These are phyloP conservation scores for Eilema griseolum DNA, from an alignment of 2,888 invertebrate genomes.

Conservation along the genomic window DNA sequence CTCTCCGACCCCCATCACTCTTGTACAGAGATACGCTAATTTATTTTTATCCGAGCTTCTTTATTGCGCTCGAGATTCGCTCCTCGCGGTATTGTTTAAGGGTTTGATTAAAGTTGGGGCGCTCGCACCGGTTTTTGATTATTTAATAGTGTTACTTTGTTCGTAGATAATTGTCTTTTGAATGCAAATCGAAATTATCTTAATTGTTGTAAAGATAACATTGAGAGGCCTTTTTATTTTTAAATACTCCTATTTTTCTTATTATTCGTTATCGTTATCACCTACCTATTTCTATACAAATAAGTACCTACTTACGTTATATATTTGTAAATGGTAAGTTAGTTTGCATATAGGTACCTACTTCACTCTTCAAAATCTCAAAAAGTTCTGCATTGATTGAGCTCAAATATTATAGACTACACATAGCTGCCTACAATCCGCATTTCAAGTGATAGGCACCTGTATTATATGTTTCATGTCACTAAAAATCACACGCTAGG, in stretches of 20 bases:
- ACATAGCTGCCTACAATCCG: no score
- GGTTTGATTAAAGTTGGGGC: constrained; percentile 65
- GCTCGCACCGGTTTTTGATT: constrained; percentile 50
- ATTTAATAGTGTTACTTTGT: constrained; percentile 49
- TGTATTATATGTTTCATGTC: no score
- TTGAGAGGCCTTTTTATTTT: constrained; percentile 10
- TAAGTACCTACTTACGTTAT: no score
- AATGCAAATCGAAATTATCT: constrained; percentile 38
- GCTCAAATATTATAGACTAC: no score
- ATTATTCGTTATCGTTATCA: neutral
- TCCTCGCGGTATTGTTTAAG: constrained; percentile 75
- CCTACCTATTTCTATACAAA: no score
- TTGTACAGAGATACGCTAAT: constrained; percentile 78
- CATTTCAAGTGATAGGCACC: no score
- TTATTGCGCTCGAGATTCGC: constrained; percentile 74
- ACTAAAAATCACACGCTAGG: no score
- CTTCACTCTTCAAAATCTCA: no score
- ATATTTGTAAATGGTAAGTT: neutral
- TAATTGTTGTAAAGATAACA: constrained; percentile 37
- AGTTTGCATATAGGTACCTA: no score
- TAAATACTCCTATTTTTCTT: neutral
- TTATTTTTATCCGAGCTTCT: constrained; percentile 81
- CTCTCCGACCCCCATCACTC: constrained; percentile 77
- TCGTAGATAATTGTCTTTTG: constrained; percentile 45
- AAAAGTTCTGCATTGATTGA: no score